Conservation (phyloP, 1,140 invertebrate species). For the Drosophila asahinai region DNA sequence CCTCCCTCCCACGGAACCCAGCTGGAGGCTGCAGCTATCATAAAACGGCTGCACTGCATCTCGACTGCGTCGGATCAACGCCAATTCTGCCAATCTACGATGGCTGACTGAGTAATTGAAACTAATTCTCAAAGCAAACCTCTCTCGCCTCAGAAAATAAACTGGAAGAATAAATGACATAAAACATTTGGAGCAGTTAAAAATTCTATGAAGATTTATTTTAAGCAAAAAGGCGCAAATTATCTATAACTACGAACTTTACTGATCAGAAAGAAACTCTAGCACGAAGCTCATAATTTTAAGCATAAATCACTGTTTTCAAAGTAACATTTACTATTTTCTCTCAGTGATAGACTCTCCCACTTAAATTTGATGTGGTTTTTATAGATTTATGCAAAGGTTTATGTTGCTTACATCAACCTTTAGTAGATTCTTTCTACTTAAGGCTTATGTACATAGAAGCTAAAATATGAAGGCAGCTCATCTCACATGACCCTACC, state of each 20-base stretch:
- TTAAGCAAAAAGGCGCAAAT: too few species aligned
- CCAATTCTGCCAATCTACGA: slow-evolving; percentile 58
- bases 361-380: slow-evolving; percentile 17
- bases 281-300: too few species aligned
- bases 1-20: not conserved
- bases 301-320: not conserved
- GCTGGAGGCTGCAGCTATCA: not conserved
- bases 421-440: slow-evolving; percentile 17
- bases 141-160: slow-evolving; percentile 25
- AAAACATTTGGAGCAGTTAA: too few species aligned
- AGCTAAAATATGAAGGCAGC: not conserved
- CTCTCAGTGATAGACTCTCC: not conserved
- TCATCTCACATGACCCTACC: not conserved
- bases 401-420: slow-evolving; percentile 21
- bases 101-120: slow-evolving; percentile 64
- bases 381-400: slow-evolving; percentile 29
- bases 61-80: slow-evolving; percentile 35
- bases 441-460: slow-evolving; percentile 8
- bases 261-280: too few species aligned
- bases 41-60: slow-evolving; percentile 15
- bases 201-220: too few species aligned
- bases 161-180: slow-evolving; percentile 6
- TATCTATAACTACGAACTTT: too few species aligned
- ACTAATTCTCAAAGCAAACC: slow-evolving; percentile 76
- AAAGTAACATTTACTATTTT: not conserved